Base-by-base conservation (phyloP, 2,888 invertebrate species). In the Trissolcus brochymenae region DNA sequence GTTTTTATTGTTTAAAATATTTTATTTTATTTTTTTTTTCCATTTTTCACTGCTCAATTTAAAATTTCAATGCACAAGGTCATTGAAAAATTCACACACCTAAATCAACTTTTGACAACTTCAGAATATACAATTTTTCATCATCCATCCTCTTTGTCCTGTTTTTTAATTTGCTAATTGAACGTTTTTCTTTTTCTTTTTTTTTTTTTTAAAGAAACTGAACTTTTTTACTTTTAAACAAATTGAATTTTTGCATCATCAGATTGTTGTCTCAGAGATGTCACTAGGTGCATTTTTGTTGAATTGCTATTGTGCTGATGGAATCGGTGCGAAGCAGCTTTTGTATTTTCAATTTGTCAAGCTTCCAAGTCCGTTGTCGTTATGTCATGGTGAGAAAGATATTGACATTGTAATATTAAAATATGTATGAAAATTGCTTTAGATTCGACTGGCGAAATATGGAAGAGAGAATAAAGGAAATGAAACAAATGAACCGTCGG, bases 61-160 rank as follows among this genome's bases (percentile, higher is more conserved):
- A 50, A 55, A 50, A 35, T 62, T 57, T 53, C 57, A 54, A 54
- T 72, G 29, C 16, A 57, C 71, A 72, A 72, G 64, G 71, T 72
- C 59, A 64, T 13, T 25, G 40, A 53, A 51, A 72, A 64, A 64
- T 68, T 21, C n/a, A 35, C 16, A 49, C 55, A 25, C 54, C 19
- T 72, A 64, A 72, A 21, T 65, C 25, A 56, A 16, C 72, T 57
- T 65, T 54, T 72, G 35, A 35, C 57, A 72, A 65, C 29, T 54
- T 14, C 25, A 3, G 41, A 40, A 49, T 59, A 54, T 64, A n/a
- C n/a, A 59, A 72, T 59, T 29, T 72, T 54, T 40, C 49, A 59
- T 46, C 43, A 19, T 19, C 21, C 4, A 35, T 11, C 35, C 6
- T 35, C 35, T 1, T 11, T 35, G 35, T 35, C 11, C 9, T 35